Evolutionary conservation across 2,888 invertebrate species (phyloP), one percentile per base, ranked within the genome.

Genomic region (Rhodophaea formosa): DNA sequence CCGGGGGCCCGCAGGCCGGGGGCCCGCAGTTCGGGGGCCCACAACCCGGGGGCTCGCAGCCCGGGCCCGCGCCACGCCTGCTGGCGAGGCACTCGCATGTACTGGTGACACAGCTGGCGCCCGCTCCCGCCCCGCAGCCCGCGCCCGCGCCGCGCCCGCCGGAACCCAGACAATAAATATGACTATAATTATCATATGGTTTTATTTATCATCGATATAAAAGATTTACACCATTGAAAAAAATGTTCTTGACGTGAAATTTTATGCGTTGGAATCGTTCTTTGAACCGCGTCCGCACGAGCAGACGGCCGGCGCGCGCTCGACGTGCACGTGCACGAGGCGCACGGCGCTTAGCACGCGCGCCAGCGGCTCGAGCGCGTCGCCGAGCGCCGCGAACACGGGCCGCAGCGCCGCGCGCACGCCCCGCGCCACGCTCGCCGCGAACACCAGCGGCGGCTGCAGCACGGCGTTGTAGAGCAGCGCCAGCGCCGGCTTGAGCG

Each of bases 401-500:
- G 82, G 79, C 5, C 67, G 69, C 70, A 93, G 90, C 61, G 94
- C 91, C 75, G 93, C 94, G 23, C 94, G 89, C 30, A 93, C 44
- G 1, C 94, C 95, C 1, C 93, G 92, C 23, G 92, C 84, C 39
- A 93, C 80, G 72, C 94, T 94, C 65, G 92, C 93, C 8, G 92
- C 66, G 67, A 94, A 92, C 71, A 95, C 95, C 64, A 96, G 78
- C 39, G 93, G 80, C 14, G 96, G 96, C 72, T 95, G 95, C 62
- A 95, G 77, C 47, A 94, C 70, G 3, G 94, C 94, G 83, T 95
- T 96, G 77, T 95, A 95, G 5, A 91, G 14, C 42, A 94, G 93
- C 39, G 95, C 93, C 61, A 96, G 80, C 53, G 93, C 80, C 12
- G 96, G 96, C 79, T 95, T 96, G 57, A 95, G 78, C 68, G 93